Conservation (phyloP, 2,888 invertebrate species). For the Coremacera marginata region DNA sequence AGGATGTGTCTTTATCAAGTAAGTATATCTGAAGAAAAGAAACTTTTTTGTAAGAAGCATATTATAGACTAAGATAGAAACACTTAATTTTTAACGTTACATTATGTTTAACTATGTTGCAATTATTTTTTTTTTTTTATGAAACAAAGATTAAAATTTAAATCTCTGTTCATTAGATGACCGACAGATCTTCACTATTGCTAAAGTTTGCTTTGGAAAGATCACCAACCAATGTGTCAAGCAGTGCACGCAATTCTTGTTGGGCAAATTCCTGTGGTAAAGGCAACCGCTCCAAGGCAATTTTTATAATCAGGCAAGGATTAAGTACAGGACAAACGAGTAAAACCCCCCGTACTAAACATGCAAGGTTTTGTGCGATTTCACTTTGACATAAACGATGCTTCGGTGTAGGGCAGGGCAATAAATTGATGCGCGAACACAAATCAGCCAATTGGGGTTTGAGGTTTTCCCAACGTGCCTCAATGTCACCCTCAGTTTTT, state of each 20-base stretch:
- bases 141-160: conserved; percentile 13
- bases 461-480: conserved; percentile 67
- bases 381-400: conserved; percentile 69
- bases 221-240: conserved; percentile 60
- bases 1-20: no score
- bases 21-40: no score
- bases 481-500: conserved; percentile 63
- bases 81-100: not conserved
- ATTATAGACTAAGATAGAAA: conserved; percentile 4
- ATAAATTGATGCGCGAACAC: conserved; percentile 67
- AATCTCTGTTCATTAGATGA: conserved; percentile 38
- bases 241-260: conserved; percentile 62
- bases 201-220: conserved; percentile 54
- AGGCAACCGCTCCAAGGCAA: conserved; percentile 67
- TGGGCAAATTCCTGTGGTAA: conserved; percentile 68
- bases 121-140: conserved; percentile 1
- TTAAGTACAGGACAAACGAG: conserved; percentile 65
- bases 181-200: conserved; percentile 38
- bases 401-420: conserved; percentile 69
- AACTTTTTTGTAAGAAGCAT: no score
- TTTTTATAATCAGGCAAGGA: conserved; percentile 64
- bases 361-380: conserved; percentile 67
- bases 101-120: conserved; percentile 6
- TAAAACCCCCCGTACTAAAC: conserved; percentile 66
- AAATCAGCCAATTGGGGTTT: conserved; percentile 68